Base-by-base conservation (phyloP, 2,888 invertebrate species). In the Cyclophora punctaria region DNA sequence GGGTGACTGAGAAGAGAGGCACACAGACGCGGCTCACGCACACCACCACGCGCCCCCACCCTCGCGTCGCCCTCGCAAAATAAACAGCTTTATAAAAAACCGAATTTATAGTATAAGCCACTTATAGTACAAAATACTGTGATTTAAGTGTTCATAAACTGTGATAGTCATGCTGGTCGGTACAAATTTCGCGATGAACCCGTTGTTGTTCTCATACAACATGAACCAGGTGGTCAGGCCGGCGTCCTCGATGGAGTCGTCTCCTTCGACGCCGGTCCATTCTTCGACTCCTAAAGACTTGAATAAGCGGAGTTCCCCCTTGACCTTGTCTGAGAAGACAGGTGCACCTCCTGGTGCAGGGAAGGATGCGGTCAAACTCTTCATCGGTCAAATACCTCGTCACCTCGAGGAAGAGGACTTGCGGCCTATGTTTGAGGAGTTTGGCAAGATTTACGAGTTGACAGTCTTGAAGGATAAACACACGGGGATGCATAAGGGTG, bases 401-500 rank as follows among this genome's bases (percentile, higher is more conserved):
- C 96, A 96, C 76, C 83, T 97, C 52, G 95, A 95, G 73, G 97
- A 97, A 75, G 94, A 94, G 51, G 95, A 96, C 71, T 89, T 97
- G 35, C 89, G 96, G 48, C 96, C 96, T 41, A 93, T 97, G 91
- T 96, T 97, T 79, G 96, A 97, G 80, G 94, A 96, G 81, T 97
- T 95, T 71, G 97, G 97, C 50, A 95, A 95, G 81, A 97, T 97
- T 75, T 96, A 96, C 84, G 97, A 98, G 90, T 93, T 98, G 74
- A 96, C 96, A 57, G 95, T 98, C 53, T 92, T 98, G 66, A 97
- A 96, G 90, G 97, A 98, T 83, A 96, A 97, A 78, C 95, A 95
- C 90, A 97, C 97, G 53, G 97, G 97, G 60, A 95, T 97, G 93
- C 97, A 97, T 83, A 97, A 97, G 93, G 97, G 96, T 95, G 75